These are phyloP conservation scores for Onthophagus sagittarius DNA, from an alignment of 2,888 invertebrate genomes.

Conservation along the genomic window DNA sequence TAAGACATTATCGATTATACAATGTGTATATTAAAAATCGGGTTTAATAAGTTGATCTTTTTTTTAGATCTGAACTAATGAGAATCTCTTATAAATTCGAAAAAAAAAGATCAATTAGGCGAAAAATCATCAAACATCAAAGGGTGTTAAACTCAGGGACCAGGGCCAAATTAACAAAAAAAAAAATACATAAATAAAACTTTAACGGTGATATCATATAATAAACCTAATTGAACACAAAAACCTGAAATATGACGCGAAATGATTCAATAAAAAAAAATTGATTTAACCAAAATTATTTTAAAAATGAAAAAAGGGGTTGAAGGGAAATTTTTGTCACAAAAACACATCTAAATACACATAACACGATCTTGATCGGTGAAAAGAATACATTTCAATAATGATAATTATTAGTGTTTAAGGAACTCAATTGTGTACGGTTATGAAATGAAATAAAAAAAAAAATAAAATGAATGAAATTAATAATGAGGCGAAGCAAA, in stretches of 20 bases:
- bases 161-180: conserved; percentile 48
- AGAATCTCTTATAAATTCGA: background rate
- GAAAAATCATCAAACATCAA: background rate
- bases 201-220: conserved; percentile 48
- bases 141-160: conserved; percentile 52
- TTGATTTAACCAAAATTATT: background rate
- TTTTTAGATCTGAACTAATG: background rate
- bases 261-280: conserved; percentile 20
- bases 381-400: conserved; percentile 46
- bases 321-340: no score
- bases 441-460: conserved; percentile 40
- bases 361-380: background rate
- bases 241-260: conserved; percentile 21
- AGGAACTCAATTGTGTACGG: conserved; percentile 48
- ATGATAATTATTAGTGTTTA: conserved; percentile 35
- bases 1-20: background rate
- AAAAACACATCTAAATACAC: no score
- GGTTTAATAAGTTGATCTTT: background rate
- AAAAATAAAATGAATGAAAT: conserved; percentile 29
- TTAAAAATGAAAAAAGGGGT: no score
- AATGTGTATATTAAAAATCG: background rate
- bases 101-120: no score
- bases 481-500: conserved; percentile 25
- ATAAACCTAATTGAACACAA: conserved; percentile 39
- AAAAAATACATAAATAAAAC: background rate